Percentiles rank a stretch among this genome's conserved stretches.
Evolutionary conservation across 2,113 vertebrate genomes (phyloP).

Genomic region (Globicephala melas): DNA sequence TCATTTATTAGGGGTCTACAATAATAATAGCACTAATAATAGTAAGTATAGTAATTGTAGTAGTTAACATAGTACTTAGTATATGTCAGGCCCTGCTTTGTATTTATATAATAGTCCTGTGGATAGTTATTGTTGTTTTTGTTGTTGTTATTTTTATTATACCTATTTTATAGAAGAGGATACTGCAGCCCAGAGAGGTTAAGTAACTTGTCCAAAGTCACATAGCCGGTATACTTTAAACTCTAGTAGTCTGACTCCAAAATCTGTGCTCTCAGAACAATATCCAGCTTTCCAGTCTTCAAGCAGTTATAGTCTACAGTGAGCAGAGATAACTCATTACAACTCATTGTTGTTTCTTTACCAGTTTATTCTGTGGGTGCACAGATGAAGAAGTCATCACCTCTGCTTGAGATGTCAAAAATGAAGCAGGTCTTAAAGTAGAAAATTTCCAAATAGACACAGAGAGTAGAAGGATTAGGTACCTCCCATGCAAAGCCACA

Average conservation of each 20-base stretch:
- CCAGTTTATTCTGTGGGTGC: too few relatives aligned
- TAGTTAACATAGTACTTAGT: neutral
- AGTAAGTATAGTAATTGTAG: neutral
- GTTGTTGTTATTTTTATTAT: neutral
- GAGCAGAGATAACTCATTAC: neutral
- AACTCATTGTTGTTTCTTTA: neutral
- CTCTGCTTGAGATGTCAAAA: neutral
- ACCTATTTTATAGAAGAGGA: neutral
- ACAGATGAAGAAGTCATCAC: neutral
- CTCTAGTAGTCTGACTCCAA: neutral
- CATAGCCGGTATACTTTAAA: neutral
- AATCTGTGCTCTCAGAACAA: neutral
- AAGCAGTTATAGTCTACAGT: neutral
- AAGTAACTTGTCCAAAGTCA: neutral
- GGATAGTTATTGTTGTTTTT: neutral
- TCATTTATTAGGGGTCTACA: neutral
- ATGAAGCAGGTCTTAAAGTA: neutral
- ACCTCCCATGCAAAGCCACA: neutral
- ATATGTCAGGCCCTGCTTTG: neutral
- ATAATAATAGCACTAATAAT: neutral
- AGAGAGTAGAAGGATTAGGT: neutral
- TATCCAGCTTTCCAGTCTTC: neutral
- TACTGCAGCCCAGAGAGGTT: neutral
- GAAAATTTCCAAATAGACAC: neutral
- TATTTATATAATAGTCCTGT: neutral